Evolutionary conservation across 2,797 vertebrate genomes (phyloP), one percentile per base, ranked within the genome.

Genomic region (Cuculus canorus): DNA sequence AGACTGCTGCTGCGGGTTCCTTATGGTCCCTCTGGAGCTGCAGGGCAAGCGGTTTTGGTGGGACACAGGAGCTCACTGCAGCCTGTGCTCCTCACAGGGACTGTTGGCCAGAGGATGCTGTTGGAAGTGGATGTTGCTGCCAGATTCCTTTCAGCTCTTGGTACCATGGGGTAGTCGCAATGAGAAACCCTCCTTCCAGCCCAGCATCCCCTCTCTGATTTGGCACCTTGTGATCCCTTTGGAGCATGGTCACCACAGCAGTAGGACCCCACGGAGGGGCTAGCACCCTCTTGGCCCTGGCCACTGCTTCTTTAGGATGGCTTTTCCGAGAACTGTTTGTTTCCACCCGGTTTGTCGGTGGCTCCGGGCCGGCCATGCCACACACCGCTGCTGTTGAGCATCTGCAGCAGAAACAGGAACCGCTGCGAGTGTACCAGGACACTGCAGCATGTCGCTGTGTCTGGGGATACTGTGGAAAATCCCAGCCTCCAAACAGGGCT

Each of bases 391-490:
- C 81, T 60, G 70, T 19, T 64, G 80, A 71, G 88, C 4, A 27
- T 80, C 96, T 95, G 95, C 94, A 94, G 93, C 87, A 91, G 86
- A 11, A 65, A 32, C 7, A 1, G 65, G 60, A 75, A 81, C 53
- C 35, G 37, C 91, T 83, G 88, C 3, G 10, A 93, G 86, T 52
- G 94, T 80, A 95, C 80, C 95, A 91, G 96, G 95, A 94, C 93
- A 92, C 94, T 96, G 96, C 96, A 96, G 95, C 92, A 32, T 89
- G 95, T 95, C 93, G 41, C 92, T 91, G 13, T 92, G 95, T 87
- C 92, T 87, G 89, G 91, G 96, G 94, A 94, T 82, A 82, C 65
- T 93, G 78, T 97, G 95, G 94, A 95, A 96, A 96, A 96, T 95
- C 96, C 96, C 96, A 95, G 95, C 81, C 77, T 94, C 88, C 33